Base-by-base conservation (phyloP, 2,888 invertebrate species). In the Dolichomitus sp. region DNA sequence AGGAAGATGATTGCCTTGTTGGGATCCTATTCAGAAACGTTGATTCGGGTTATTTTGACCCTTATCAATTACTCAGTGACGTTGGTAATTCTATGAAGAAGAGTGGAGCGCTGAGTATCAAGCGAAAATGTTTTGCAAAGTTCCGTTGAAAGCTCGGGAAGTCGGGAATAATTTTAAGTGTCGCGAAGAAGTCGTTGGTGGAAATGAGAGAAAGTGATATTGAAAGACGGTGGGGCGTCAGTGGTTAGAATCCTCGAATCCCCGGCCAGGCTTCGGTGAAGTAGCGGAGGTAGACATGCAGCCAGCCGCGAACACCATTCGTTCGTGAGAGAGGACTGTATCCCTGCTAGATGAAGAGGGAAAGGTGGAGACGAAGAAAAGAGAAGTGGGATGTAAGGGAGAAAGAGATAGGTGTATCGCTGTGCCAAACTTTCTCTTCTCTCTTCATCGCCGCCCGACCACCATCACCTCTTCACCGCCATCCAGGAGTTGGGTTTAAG, bases 401-500 rank as follows among this genome's bases (percentile, higher is more conserved):
- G 33, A 59, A 5, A 59, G 45, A 68, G 45, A 40, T 14, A 19
- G 63, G 12, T n/a, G 65, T 65, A 30, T 42, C 37, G 54, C 63
- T 52, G 27, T 65, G 74, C 54, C 65, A 76, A 76, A 76, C 66
- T 68, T 76, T 75, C 75, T 37, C 52, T 59, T 57, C 77, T 33
- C 45, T 40, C 61, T 72, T 30, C 78, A 68, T 76, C 45, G 54
- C 72, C 72, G 63, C 77, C 81, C 81, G 77, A 73, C 76, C 80
- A 50, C 59, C 61, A 75, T 63, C 79, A 77, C 69, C 37, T 40
- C 70, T 65, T 77, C 72, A 63, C 70, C 73, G 72, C 61, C 17
- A 50, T 45, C 70, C 63, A 40, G 37, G 63, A 63, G 73, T 80
- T 83, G 48, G 80, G 80, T 83, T 80, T 83, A 80, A 83, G 83